Evolutionary conservation across 35 echinoderm and acorn worm genomes (phyloP).

Genomic region (Ptychodera flava): DNA sequence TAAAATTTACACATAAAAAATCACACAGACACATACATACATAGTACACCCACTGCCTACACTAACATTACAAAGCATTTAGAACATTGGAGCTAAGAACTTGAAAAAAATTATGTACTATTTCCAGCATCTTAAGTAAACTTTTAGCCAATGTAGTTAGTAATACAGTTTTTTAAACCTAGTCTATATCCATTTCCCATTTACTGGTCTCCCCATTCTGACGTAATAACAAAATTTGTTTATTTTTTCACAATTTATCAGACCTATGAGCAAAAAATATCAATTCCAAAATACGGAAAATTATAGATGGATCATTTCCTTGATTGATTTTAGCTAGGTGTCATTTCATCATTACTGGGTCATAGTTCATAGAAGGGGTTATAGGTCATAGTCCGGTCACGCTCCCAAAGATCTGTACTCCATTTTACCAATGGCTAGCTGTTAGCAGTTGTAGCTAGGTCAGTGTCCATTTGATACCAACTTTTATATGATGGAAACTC

Average conservation of each 20-base stretch:
- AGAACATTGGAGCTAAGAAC: neutral
- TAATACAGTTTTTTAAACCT: neutral
- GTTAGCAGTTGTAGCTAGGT: neutral
- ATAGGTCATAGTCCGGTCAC: neutral
- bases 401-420: too few relatives aligned
- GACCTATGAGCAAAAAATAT: too few relatives aligned
- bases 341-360: neutral
- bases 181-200: constrained; percentile 1
- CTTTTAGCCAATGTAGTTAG: neutral
- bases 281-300: too few relatives aligned
- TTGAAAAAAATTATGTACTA: neutral
- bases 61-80: neutral
- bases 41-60: neutral
- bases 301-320: too few relatives aligned
- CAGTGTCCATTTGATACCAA: neutral
- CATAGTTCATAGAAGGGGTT: neutral
- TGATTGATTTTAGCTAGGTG: neutral
- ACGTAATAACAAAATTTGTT: neutral
- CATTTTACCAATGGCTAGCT: neutral
- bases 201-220: neutral
- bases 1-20: neutral
- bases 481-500: neutral
- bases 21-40: neutral
- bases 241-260: neutral
- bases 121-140: neutral